A percentile compares a stretch with the other conserved stretches of the same genome.
Evolutionary conservation across 2,797 vertebrate genomes (phyloP).

Genomic region (Euthynnus affinis): DNA sequence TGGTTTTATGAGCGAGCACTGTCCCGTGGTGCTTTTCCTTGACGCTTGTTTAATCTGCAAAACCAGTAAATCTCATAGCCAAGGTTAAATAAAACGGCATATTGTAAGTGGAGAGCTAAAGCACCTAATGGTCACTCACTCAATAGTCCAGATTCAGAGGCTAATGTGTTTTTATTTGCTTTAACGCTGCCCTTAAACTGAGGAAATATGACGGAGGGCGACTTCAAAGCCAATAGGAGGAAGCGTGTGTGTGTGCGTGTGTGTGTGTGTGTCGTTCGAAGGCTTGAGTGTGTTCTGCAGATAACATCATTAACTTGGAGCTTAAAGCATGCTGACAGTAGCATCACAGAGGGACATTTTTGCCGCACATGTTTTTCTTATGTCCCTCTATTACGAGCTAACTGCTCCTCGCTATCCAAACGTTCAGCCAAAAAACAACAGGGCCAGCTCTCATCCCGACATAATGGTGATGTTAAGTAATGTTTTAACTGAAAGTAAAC

Average conservation of each 20-base stretch:
- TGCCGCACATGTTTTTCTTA: constrained; percentile 56
- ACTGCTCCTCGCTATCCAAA: constrained; percentile 51
- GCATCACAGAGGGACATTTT: constrained; percentile 67
- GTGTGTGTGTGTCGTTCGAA: not conserved
- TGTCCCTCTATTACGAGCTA: constrained; percentile 60
- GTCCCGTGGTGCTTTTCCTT: constrained; percentile 69
- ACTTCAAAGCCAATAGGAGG: constrained; percentile 28
- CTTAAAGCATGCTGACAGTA: constrained; percentile 53
- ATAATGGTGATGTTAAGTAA: constrained; percentile 82
- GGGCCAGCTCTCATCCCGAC: constrained; percentile 67
- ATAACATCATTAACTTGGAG: constrained; percentile 58
- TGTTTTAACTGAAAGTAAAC: constrained; percentile 83
- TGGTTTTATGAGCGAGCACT: constrained; percentile 68
- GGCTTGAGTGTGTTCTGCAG: constrained; percentile 31
- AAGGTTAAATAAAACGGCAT: constrained; percentile 77
- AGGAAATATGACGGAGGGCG: constrained; percentile 45
- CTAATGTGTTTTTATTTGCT: constrained; percentile 60
- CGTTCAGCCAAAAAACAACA: constrained; percentile 54
- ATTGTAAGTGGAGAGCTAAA: constrained; percentile 57
- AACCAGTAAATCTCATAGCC: constrained; percentile 74
- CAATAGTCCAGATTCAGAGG: constrained; percentile 51
- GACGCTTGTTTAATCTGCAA: constrained; percentile 73
- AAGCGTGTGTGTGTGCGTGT: not conserved
- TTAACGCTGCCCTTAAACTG: constrained; percentile 48
- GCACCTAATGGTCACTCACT: constrained; percentile 67